These are phyloP conservation scores for Aphidius colemani DNA, from an alignment of 2,888 invertebrate genomes.

Conservation along the genomic window DNA sequence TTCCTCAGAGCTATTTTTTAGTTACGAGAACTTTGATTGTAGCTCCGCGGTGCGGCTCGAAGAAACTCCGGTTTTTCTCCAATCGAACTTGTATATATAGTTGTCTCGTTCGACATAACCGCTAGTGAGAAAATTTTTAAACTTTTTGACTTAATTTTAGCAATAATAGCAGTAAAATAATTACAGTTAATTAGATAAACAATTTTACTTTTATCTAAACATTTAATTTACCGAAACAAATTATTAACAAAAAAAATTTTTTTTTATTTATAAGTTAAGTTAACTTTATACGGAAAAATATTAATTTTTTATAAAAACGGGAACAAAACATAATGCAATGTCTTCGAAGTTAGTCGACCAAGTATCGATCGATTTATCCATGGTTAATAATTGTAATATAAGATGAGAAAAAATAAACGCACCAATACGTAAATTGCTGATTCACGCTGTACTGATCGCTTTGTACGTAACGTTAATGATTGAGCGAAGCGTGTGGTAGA, in stretches of 20 bases:
- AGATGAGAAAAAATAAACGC: constrained; percentile 12
- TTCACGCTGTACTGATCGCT: constrained; percentile 21
- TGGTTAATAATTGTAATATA: constrained; percentile 1
- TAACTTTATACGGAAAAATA: no score
- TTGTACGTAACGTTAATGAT: constrained; percentile 11
- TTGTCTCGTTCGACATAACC: constrained; percentile 14
- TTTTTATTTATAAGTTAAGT: no score
- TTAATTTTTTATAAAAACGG: no score
- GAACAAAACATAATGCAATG: background rate
- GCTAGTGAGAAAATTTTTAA: constrained; percentile 40
- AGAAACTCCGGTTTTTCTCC: constrained; percentile 42
- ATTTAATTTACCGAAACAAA: constrained; percentile 6
- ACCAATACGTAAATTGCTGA: constrained; percentile 23
- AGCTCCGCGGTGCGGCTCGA: constrained; percentile 59
- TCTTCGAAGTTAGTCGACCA: background rate
- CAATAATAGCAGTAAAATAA: background rate
- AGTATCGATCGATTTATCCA: constrained; percentile 4
- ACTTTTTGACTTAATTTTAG: background rate
- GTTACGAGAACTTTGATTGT: constrained; percentile 58
- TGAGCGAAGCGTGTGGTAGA: background rate
- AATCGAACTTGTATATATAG: constrained; percentile 30
- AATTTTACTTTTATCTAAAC: constrained; percentile 18
- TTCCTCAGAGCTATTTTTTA: constrained; percentile 60
- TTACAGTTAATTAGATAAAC: background rate
- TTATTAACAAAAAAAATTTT: no score